Evolutionary conservation across 2,888 invertebrate genomes (phyloP).

Genomic region (Campoplex capitator): DNA sequence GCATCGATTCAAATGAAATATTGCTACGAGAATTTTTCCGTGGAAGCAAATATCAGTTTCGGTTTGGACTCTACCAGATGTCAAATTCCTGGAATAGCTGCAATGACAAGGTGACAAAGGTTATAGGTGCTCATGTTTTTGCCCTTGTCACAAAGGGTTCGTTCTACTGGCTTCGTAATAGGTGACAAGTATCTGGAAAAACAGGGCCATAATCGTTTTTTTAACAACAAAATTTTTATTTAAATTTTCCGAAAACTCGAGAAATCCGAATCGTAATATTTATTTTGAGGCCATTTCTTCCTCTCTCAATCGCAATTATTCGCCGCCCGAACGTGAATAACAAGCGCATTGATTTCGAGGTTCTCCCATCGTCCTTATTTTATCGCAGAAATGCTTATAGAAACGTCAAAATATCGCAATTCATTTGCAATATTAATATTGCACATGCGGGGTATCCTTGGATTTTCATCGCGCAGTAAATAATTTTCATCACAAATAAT

Average conservation of each 20-base stretch:
- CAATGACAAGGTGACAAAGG: neutral
- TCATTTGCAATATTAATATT: neutral
- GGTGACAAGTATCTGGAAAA: no score
- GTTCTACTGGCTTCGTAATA: no score
- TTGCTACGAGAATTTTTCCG: neutral
- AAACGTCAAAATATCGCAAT: neutral
- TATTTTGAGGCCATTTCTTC: neutral
- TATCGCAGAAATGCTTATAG: neutral
- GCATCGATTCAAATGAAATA: neutral
- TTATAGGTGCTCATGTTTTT: neutral
- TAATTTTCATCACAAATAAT: neutral
- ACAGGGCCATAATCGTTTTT: neutral
- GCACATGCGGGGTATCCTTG: neutral
- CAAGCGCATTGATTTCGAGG: neutral
- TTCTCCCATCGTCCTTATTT: neutral
- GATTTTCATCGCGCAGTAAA: neutral
- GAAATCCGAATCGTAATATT: neutral
- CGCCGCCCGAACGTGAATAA: neutral
- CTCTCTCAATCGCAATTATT: neutral
- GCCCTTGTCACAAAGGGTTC: neutral
- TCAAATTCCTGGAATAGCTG: neutral
- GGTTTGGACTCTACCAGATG: neutral
- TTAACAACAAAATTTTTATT: neutral
- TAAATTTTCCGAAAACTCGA: neutral
- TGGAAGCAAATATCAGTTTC: neutral